Base-by-base conservation (phyloP, 2,888 invertebrate species). In the Therioaphis trifolii region DNA sequence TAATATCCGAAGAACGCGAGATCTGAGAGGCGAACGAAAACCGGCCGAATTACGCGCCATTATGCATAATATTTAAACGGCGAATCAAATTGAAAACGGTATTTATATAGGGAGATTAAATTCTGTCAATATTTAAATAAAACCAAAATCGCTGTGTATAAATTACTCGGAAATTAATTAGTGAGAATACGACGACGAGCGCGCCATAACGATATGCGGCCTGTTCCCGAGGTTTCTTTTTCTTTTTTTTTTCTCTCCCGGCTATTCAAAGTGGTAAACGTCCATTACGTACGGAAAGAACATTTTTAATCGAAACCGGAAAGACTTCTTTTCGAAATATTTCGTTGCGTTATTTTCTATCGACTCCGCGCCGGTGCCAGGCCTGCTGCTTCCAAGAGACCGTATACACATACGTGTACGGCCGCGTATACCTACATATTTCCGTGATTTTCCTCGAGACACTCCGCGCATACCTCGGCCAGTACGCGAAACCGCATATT, bases 291-390 rank as follows among this genome's bases (percentile, higher is more conserved):
- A 52, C 3, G 7, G 46, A 61, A 35, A 40, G 55, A 66, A 46
- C 15, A 43, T 27, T 11, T 74, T 66, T 82, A 35, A 74, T 82
- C 49, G 40, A 82, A 82, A 82, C 82, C 82, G 82, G 82, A 74
- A 63, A 74, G 52, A 63, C 82, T 82, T 82, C 82, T 82, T 82
- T 82, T 82, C 24, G 18, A 63, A 61, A 52, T 72, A 61, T 72
- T 80, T 46, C 21, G 21, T 72, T 14, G 2, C 21, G 43, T 68
- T 63, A 27, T 63, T 76, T 61, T 43, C 27, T 11, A 49, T 27
- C 58, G 24, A n/a, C 55, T 18, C 21, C 21, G 55, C 49, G 49
- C 49, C 43, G 43, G 43, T 43, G 55, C n/a, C 55, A n/a, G 18
- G 55, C 12, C 58, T 7, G 58, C 11, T 58, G 11, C 46, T 46